phyloP scores from a whole-genome alignment of 2,797 vertebrate genomes.

The Macropus fuliginosus region DNA sequence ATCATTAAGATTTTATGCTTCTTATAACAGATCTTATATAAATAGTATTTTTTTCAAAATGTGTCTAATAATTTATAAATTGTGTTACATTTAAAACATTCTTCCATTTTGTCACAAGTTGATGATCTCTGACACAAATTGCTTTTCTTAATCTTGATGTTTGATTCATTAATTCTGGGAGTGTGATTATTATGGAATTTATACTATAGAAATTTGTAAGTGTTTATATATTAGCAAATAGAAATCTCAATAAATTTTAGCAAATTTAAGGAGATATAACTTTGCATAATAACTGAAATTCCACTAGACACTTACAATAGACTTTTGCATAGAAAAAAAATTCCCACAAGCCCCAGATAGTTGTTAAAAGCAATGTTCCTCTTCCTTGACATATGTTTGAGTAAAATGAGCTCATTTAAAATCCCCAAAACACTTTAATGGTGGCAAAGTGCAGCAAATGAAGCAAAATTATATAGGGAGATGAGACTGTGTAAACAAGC shows the following conservation, averaged over 20 bases:
- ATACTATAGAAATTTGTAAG: conserved; percentile 61
- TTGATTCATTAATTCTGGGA: no score
- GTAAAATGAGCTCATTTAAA: conserved; percentile 84
- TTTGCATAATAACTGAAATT: conserved; percentile 65
- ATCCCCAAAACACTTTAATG: conserved; percentile 80
- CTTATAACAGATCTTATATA: no score
- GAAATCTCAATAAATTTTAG: conserved; percentile 71
- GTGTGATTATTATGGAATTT: conserved; percentile 15
- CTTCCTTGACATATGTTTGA: conserved; percentile 87
- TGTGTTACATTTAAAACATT: no score
- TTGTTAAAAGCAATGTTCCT: conserved; percentile 87
- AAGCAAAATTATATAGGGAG: conserved; percentile 84
- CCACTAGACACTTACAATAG: conserved; percentile 63
- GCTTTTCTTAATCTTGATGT: neutral
- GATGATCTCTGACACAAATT: neutral
- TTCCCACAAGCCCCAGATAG: conserved; percentile 80
- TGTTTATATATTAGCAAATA: conserved; percentile 69
- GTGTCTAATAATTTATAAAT: no score
- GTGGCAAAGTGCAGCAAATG: conserved; percentile 83
- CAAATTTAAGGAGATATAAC: conserved; percentile 76
- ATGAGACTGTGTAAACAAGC: conserved; percentile 82
- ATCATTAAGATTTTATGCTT: no score
- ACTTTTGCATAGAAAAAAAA: conserved; percentile 74
- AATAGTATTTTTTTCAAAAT: no score
- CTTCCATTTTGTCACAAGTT: neutral